Evolutionary conservation across 2,888 invertebrate species (phyloP).

Genomic region (Sympetrum striolatum): DNA sequence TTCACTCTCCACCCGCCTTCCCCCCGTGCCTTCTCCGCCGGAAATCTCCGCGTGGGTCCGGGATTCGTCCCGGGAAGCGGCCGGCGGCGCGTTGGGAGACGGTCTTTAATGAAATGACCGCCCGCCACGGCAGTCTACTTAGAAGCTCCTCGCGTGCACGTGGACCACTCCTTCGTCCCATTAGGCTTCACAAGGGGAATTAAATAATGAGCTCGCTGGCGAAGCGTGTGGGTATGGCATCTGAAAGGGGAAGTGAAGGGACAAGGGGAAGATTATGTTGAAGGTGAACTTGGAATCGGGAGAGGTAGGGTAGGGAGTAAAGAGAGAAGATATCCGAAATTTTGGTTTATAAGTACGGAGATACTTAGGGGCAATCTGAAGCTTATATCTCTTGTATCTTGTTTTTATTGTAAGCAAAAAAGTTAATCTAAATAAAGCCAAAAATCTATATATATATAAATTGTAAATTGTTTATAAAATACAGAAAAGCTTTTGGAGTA

Average conservation of each 20-base stretch:
- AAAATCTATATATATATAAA: too few species aligned
- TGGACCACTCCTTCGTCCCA: not conserved
- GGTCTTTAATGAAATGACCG: conserved; percentile 34
- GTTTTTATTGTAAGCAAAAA: too few species aligned
- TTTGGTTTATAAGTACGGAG: too few species aligned
- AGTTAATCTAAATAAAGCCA: too few species aligned
- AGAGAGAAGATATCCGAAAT: too few species aligned
- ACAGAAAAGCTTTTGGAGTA: too few species aligned
- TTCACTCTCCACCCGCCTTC: not conserved
- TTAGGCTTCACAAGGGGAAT: conserved; percentile 8
- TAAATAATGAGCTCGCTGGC: conserved; percentile 25
- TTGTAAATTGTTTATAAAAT: too few species aligned
- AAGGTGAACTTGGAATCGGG: not conserved
- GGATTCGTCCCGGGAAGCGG: not conserved
- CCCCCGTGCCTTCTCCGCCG: not conserved
- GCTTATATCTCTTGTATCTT: too few species aligned
- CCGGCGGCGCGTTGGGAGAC: conserved; percentile 1
- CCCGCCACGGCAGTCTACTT: conserved; percentile 31
- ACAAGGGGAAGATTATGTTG: not conserved
- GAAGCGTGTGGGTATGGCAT: not conserved
- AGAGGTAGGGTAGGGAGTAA: too few species aligned
- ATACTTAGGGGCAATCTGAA: too few species aligned
- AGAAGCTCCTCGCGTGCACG: not conserved
- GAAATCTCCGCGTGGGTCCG: not conserved
- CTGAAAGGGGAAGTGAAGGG: not conserved